Conservation (phyloP, 2,113 vertebrate species). For the Macquaria ambigua region DNA sequence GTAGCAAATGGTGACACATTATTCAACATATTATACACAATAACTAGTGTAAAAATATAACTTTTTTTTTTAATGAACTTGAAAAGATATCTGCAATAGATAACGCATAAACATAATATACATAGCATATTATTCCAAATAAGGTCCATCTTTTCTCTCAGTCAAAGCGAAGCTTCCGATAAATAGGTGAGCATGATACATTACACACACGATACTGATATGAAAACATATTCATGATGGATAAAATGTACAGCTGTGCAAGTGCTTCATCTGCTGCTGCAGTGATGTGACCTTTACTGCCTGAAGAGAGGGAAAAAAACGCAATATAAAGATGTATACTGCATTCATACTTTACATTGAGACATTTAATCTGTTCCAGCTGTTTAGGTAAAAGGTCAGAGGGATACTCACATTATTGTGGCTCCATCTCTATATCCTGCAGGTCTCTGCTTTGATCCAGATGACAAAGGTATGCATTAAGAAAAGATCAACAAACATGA, state of each 20-base stretch:
- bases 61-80: conserved; percentile 56
- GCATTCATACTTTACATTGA: not conserved
- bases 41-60: conserved; percentile 71
- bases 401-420: conserved; percentile 71
- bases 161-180: conserved; percentile 61
- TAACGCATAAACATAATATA: conserved; percentile 72
- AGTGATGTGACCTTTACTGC: conserved; percentile 2
- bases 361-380: not conserved
- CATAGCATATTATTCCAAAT: conserved; percentile 69
- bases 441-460: conserved; percentile 48
- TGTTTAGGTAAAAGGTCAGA: conserved; percentile 2
- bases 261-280: conserved; percentile 40
- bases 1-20: conserved; percentile 57
- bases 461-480: conserved; percentile 41
- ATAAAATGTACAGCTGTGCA: conserved; percentile 63
- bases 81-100: conserved; percentile 62
- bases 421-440: conserved; percentile 64
- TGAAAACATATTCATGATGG: conserved; percentile 40
- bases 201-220: conserved; percentile 51
- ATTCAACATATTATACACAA: conserved; percentile 65
- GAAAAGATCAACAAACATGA: not conserved
- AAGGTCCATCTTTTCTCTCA: conserved; percentile 56
- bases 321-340: conserved; percentile 10
- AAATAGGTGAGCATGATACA: conserved; percentile 64
- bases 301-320: conserved; percentile 35